These are phyloP conservation scores for Tringa solitaria DNA, from an alignment of 2,113 vertebrate species.

Conservation along the genomic window DNA sequence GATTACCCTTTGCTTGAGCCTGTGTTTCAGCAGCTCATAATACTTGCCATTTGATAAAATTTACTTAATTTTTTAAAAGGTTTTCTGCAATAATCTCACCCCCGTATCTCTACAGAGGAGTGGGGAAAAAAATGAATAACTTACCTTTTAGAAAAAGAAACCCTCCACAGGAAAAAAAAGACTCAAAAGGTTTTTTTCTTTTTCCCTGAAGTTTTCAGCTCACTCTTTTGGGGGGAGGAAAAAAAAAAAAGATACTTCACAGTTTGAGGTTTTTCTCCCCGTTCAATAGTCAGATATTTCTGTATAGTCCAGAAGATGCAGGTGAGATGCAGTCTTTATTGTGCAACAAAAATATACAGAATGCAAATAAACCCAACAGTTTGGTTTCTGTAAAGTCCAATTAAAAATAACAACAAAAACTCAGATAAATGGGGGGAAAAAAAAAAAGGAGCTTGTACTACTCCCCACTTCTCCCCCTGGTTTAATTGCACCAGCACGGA, in stretches of 20 bases:
- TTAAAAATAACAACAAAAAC: constrained; percentile 33
- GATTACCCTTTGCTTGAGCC: constrained; percentile 68
- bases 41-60: constrained; percentile 75
- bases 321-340: constrained; percentile 52
- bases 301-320: constrained; percentile 68
- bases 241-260: constrained; percentile 30
- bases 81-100: constrained; percentile 65
- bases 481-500: constrained; percentile 66
- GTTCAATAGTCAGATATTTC: constrained; percentile 59
- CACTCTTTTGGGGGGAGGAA: neutral
- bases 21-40: constrained; percentile 72
- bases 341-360: constrained; percentile 48
- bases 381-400: constrained; percentile 61
- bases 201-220: constrained; percentile 68
- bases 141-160: constrained; percentile 80
- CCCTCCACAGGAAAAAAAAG: constrained; percentile 57
- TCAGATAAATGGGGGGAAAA: neutral
- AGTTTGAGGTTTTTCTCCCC: constrained; percentile 38
- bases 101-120: constrained; percentile 27
- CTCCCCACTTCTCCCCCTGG: constrained; percentile 40
- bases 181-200: constrained; percentile 17
- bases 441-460: constrained; percentile 26
- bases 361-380: constrained; percentile 27
- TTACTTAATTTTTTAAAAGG: constrained; percentile 70
- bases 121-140: constrained; percentile 46